phyloP scores from a whole-genome alignment of 2,888 invertebrate species.

The Penaeus monodon region DNA sequence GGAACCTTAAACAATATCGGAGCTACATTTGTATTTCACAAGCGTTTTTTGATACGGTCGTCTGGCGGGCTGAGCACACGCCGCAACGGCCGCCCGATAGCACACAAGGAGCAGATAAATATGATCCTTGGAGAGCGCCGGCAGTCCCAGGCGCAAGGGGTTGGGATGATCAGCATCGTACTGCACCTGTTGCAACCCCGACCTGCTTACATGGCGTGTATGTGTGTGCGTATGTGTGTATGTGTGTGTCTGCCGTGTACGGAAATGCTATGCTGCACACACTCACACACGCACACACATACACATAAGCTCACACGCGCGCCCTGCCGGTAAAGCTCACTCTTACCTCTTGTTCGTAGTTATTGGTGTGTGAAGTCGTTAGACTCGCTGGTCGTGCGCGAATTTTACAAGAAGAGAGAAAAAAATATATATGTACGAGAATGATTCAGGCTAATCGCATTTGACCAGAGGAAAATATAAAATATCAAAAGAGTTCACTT shows the following conservation, averaged over 20 bases:
- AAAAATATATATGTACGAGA: not conserved
- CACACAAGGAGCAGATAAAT: not conserved
- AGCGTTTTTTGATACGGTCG: too few species aligned
- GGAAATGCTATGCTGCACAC: not conserved
- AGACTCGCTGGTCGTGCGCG: not conserved
- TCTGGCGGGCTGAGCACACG: too few species aligned
- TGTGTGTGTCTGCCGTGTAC: not conserved
- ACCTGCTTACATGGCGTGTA: conserved; percentile 23
- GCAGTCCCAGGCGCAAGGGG: not conserved
- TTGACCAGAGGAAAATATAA: too few species aligned
- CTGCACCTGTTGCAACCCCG: conserved; percentile 39
- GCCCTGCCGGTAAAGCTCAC: not conserved
- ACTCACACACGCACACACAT: conserved; percentile 4
- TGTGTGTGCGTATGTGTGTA: not conserved
- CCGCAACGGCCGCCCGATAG: not conserved
- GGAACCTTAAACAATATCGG: too few species aligned
- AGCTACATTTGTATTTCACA: too few species aligned
- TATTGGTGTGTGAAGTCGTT: too few species aligned
- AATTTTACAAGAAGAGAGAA: not conserved
- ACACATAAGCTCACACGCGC: not conserved
- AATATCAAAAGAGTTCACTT: too few species aligned
- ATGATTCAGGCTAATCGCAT: too few species aligned
- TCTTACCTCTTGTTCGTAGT: not conserved
- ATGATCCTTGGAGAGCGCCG: not conserved
- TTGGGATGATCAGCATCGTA: conserved; percentile 13